Evolutionary conservation across 2,113 vertebrate genomes (phyloP), one percentile per base, ranked within the genome.

Genomic region (Podocnemis expansa): DNA sequence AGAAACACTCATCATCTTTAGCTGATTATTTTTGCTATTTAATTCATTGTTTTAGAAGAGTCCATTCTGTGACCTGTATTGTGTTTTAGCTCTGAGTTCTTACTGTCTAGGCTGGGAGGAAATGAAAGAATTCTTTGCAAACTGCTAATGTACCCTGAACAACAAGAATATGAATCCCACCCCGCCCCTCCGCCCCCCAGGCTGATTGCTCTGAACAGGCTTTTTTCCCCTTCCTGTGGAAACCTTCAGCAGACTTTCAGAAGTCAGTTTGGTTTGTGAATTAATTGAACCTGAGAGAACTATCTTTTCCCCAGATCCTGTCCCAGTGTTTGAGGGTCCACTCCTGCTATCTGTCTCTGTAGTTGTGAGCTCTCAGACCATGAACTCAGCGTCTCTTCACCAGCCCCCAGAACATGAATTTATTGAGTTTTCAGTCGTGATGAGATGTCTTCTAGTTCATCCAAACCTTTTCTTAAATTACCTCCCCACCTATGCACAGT

Each of bases 341-440:
- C 8, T 70, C n/a, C 22, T 70, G 63, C 63, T 70, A 38, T 70
- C 34, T 70, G 9, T 70, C 63, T 9, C n/a, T 70, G 63, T n/a
- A 38, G n/a, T 10, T 38, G 16, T n/a, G 58, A 60, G 60, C n/a
- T 70, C 63, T 38, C 17, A 70, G n/a, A 70, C n/a, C 19, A 70
- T 16, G 8, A 7, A 34, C 52, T 75, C 34, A 6, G 27, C 31
- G 29, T 41, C 73, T 89, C 78, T 88, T 51, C 85, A 60, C 4
- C 0, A 89, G 47, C 73, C 63, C 63, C 55, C 52, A 17, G 0
- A 79, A 43, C 2, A 0, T 7, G 54, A 90, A 43, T 2, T 0
- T 10, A 45, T 31, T n/a, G 58, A 45, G 63, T 58, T 82, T 80
- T 85, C 56, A 63, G 16, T 5, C n/a, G 45, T 27, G 27, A 43